Evolutionary conservation across 2,113 vertebrate genomes (phyloP).

Genomic region (Telmatochromis sp.): DNA sequence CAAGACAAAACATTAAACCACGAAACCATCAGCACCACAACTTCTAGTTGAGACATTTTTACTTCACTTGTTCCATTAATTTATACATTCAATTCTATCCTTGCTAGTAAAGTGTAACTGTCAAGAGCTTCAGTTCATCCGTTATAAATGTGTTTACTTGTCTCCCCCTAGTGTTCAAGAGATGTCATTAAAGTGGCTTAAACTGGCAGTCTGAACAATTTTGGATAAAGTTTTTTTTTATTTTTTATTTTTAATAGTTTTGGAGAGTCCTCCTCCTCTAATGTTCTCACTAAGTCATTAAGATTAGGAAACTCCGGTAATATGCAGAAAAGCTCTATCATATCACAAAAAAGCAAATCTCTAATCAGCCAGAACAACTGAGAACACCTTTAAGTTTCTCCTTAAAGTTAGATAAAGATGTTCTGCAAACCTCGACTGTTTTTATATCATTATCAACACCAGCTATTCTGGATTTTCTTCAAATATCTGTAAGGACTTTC

Average conservation of each 20-base stretch:
- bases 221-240: not conserved
- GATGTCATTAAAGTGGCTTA: not conserved
- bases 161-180: slow-evolving; percentile 41
- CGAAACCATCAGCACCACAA: not conserved
- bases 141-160: not conserved
- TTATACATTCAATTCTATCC: fast-evolving
- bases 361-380: not conserved
- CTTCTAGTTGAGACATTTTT: not conserved
- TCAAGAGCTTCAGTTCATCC: not conserved
- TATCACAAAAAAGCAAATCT: not conserved
- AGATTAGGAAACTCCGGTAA: fast-evolving
- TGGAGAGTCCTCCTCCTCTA: fast-evolving
- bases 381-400: not conserved
- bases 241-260: not conserved
- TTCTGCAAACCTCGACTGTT: not conserved
- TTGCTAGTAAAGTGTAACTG: not conserved
- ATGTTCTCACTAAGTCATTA: not conserved
- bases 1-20: slow-evolving; percentile 40
- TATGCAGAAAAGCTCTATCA: not conserved
- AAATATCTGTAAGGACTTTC: not conserved
- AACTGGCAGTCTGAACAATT: not conserved
- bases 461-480: not conserved
- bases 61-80: not conserved
- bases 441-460: not conserved
- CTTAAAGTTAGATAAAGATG: not conserved